Conservation (phyloP, 2,113 vertebrate species). For the Delphinapterus leucas region DNA sequence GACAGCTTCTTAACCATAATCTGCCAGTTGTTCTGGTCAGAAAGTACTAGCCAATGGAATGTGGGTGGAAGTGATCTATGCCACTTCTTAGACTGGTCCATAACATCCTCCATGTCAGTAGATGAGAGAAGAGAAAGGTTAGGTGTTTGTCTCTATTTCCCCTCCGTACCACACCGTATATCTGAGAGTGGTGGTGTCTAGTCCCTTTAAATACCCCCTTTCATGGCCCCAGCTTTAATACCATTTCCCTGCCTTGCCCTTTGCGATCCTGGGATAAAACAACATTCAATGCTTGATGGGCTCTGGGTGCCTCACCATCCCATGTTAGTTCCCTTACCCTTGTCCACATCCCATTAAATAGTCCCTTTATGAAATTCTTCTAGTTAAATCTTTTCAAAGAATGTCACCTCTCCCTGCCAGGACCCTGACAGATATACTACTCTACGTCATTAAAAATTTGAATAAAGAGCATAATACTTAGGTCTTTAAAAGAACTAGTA, state of each 20-base stretch:
- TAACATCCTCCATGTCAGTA: neutral
- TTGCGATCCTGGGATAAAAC: neutral
- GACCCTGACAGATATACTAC: neutral
- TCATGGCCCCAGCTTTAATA: neutral
- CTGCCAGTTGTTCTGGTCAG: neutral
- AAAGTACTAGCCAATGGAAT: neutral
- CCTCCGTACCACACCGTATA: accelerated
- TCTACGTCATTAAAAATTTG: neutral
- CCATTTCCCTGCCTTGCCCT: neutral
- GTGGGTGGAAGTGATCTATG: neutral
- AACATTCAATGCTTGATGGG: neutral
- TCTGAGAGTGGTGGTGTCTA: neutral
- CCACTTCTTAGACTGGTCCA: neutral
- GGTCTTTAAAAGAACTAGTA: neutral
- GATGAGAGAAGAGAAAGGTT: neutral
- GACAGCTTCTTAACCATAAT: neutral
- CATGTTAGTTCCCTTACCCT: neutral
- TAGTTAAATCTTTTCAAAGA: neutral
- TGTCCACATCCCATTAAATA: neutral
- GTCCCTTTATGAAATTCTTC: neutral
- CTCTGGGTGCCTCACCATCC: neutral
- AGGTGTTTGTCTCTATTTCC: neutral
- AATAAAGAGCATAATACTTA: neutral
- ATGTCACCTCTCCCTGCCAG: neutral
- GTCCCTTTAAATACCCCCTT: neutral